Evolutionary conservation across 2,888 invertebrate species (phyloP).

Genomic region (Theristus sp.): DNA sequence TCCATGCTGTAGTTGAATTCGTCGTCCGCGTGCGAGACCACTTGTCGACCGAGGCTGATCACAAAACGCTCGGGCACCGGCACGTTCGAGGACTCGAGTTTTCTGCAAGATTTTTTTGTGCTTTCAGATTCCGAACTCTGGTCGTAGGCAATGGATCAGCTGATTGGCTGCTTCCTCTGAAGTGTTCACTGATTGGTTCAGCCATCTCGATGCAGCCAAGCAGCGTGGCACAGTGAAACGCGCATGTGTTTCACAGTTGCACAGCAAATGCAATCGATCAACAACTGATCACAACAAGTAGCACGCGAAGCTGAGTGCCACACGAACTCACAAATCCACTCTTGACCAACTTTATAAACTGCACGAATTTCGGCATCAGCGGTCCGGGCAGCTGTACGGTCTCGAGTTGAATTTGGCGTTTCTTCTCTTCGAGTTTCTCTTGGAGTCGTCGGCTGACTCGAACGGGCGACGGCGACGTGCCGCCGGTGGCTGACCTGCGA

Average conservation of each 20-base stretch:
- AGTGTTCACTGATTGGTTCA: neutral
- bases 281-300: too few relatives aligned
- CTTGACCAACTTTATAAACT: neutral
- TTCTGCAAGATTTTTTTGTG: neutral
- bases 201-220: too few relatives aligned
- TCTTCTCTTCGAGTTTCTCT: neutral
- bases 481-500: neutral
- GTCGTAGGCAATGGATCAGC: neutral
- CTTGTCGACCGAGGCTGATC: neutral
- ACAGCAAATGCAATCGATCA: too few relatives aligned
- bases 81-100: neutral
- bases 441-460: conserved; percentile 1
- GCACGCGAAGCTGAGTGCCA: too few relatives aligned
- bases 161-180: neutral
- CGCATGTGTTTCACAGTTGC: too few relatives aligned
- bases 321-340: too few relatives aligned
- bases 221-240: too few relatives aligned
- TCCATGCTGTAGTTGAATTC: neutral
- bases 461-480: neutral
- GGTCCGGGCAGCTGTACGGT: neutral
- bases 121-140: neutral
- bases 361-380: neutral
- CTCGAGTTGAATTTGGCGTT: neutral
- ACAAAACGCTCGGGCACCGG: neutral
- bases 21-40: neutral